Conservation (phyloP, 1,140 invertebrate genomes). For the Neelides sp. region DNA sequence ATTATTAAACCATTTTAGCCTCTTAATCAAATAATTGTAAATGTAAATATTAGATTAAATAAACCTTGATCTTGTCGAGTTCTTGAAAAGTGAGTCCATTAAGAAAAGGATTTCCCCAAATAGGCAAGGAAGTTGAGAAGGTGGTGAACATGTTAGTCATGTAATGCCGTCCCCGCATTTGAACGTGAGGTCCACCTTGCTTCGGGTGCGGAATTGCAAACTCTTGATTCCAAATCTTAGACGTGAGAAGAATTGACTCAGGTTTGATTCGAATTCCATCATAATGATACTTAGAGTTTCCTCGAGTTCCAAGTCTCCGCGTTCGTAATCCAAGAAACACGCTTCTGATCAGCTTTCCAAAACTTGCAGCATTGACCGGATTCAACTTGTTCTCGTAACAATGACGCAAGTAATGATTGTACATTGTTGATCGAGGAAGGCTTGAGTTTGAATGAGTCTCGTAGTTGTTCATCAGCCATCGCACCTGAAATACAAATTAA, state of each 20-base stretch:
- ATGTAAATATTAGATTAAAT: no score
- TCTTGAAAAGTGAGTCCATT: no score
- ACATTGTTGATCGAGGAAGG: conserved; percentile 11
- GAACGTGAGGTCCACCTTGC: no score
- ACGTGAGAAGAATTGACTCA: conserved; percentile 6
- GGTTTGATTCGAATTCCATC: conserved; percentile 20
- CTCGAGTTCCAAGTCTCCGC: conserved; percentile 15
- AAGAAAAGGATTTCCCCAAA: no score
- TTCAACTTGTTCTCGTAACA: conserved; percentile 16
- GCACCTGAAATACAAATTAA: conserved; percentile 13
- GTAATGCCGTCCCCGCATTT: no score
- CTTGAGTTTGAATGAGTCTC: conserved; percentile 14
- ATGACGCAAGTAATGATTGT: conserved; percentile 19
- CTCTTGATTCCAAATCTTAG: no score
- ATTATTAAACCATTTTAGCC: no score
- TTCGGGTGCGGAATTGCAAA: no score
- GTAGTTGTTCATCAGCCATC: conserved; percentile 21
- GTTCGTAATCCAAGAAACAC: conserved; percentile 23
- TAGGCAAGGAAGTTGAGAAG: no score
- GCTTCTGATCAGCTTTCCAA: conserved; percentile 21
- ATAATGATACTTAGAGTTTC: conserved; percentile 24
- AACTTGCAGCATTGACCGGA: conserved; percentile 19
- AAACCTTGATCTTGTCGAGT: no score
- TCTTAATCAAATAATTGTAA: no score
- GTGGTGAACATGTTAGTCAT: no score